Conservation (phyloP, 2,888 invertebrate genomes). For the Pediacus dermestoides region DNA sequence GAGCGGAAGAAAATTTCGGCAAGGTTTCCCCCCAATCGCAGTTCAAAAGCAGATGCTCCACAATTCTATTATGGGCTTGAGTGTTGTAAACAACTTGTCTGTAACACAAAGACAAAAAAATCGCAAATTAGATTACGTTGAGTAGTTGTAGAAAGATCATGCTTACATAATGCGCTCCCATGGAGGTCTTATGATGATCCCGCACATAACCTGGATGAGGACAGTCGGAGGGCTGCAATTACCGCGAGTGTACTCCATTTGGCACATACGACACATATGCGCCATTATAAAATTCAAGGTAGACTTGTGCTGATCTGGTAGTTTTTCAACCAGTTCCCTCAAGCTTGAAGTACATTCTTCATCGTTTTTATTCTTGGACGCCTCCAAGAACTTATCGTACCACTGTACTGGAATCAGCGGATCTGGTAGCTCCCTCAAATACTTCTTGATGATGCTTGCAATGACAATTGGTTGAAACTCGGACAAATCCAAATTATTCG, state of each 20-base stretch:
- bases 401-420: conserved; percentile 71
- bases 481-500: conserved; percentile 48
- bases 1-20: conserved; percentile 63
- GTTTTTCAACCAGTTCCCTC: conserved; percentile 55
- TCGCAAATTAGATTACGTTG: conserved; percentile 5
- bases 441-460: conserved; percentile 65
- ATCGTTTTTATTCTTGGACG: conserved; percentile 47
- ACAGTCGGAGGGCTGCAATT: conserved; percentile 63
- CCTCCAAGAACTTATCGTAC: conserved; percentile 68
- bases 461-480: conserved; percentile 55
- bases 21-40: conserved; percentile 67
- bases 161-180: conserved; percentile 75
- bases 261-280: conserved; percentile 69
- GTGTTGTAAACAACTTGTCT: conserved; percentile 74
- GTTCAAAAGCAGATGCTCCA: conserved; percentile 64
- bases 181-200: conserved; percentile 69
- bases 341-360: conserved; percentile 57
- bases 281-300: conserved; percentile 64
- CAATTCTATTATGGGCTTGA: conserved; percentile 67
- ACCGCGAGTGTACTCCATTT: conserved; percentile 62
- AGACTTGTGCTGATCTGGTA: conserved; percentile 62
- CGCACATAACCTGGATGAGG: conserved; percentile 68
- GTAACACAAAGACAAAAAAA: conserved; percentile 37
- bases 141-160: conserved; percentile 4
- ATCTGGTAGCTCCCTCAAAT: conserved; percentile 69